Base-by-base conservation (phyloP, 2,113 vertebrate species). In the Psephotus haematonotus region DNA sequence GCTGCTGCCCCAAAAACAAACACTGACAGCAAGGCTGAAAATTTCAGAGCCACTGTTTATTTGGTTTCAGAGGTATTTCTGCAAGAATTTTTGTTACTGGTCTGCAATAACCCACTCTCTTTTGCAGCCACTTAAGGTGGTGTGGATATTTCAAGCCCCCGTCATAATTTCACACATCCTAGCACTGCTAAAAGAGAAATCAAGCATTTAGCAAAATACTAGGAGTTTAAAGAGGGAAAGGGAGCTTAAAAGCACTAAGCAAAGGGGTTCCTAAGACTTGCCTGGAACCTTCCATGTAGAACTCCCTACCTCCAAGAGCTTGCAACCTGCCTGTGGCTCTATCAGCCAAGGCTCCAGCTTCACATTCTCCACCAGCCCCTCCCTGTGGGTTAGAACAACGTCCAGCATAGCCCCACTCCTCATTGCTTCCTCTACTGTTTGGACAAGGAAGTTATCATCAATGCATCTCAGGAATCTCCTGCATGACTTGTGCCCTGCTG, bases 1-100 rank as follows among this genome's bases (percentile, higher is more conserved):
- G 62, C 77, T 91, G 69, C 55, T 91, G 65, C 81, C 62, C 64
- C 50, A 33, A 84, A 96, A 84, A 5, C 82, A 93, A 89, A 87
- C 13, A 64, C 83, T 86, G 81, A 71, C 77, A 82, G 22, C 10
- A 8, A 63, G 50, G 37, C 67, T 37, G 37, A 68, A 75, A 10
- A 89, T 82, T 49, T 71, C 81, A 84, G 27, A 75, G 88, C 37
- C 71, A 49, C 68, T 68, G 17, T 87, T 92, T 87, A 57, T 75
- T 49, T 78, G n/a, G 16, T 27, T 65, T 65, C 57, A 59, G 9
- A 7, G 13, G 2, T 33, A 15, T 41, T 62, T 71, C 77, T 43
- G 16, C 50, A 67, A 60, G 3, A 63, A 29, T 22, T 77, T 88
- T 50, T 70, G 33, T 57, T 53, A 53, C n/a, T 50, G 18, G 13